phyloP scores from a whole-genome alignment of 23 tunicate species.

The Ciona savignyi region DNA sequence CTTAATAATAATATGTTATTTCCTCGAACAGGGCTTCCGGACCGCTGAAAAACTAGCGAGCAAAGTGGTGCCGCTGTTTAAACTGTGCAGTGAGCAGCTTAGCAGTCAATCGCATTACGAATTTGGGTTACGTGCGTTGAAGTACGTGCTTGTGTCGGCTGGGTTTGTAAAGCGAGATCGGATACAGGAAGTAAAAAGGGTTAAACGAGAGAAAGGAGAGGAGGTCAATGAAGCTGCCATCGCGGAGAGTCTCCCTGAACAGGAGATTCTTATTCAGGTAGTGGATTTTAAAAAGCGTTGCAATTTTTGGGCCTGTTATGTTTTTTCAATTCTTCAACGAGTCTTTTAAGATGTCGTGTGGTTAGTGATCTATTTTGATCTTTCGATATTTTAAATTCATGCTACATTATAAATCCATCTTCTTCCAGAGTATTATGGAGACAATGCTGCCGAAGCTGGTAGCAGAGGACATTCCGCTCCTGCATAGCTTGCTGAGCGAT shows the following conservation, averaged over 20 bases:
- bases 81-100: conserved; percentile 96
- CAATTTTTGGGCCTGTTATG: not conserved
- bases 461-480: conserved; percentile 94
- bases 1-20: too few species aligned
- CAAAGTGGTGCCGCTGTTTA: conserved; percentile 98
- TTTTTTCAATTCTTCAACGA: not conserved
- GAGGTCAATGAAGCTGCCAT: conserved; percentile 79
- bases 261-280: conserved; percentile 96
- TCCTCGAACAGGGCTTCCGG: conserved; percentile 81
- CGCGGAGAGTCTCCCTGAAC: conserved; percentile 95
- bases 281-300: not conserved
- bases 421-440: conserved; percentile 83
- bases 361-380: too few species aligned
- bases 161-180: conserved; percentile 94
- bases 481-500: conserved; percentile 79
- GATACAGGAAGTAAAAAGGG: conserved; percentile 62
- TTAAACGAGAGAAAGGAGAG: conserved; percentile 49
- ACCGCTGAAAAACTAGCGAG: conserved; percentile 94
- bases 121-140: conserved; percentile 96
- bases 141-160: conserved; percentile 95
- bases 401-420: too few species aligned
- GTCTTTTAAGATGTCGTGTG: not conserved
- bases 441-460: conserved; percentile 97
- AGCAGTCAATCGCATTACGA: conserved; percentile 98
- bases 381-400: too few species aligned